Evolutionary conservation across 2,797 vertebrate genomes (phyloP), one percentile per base, ranked within the genome.

Genomic region (Pempheris klunzingeri): DNA sequence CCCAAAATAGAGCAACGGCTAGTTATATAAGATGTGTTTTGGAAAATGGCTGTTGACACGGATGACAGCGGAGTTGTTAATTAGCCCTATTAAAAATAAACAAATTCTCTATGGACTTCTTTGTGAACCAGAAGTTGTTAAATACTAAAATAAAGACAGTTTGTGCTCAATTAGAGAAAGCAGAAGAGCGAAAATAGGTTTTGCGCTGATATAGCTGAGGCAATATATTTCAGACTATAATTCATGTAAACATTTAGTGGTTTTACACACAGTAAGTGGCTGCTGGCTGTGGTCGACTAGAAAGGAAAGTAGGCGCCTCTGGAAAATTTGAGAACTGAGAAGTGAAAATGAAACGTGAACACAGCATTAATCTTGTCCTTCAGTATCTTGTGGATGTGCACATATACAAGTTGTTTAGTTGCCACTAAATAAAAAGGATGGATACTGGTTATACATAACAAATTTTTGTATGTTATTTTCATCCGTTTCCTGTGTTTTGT

Each of bases 271-370:
- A 22, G 32, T 38, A 3, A 50, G 22, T 43, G 26, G 24, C 22
- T 34, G 6, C 24, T 13, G 52, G 15, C 52, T 39, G 52, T 60
- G 26, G 5, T 14, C 17, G 30, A 30, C 32, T 47, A 22, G 13
- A 71, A 39, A 20, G 11, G n/a, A 77, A 77, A 30, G 47, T 50
- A 2, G 10, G 8, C 11, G 13, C 13, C 4, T 28, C 6, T 0
- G n/a, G 11, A 52, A 52, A 2, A 61, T 61, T 2, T 24, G 52
- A 50, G 52, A 84, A 60, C 52, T 22, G 13, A 74, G 59, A 74
- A 64, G 24, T 59, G 44, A 64, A 76, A 77, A 47, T 0, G 0
- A 60, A 50, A 43, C 9, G 26, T 6, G 30, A 32, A 39, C 30
- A 24, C 5, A 71, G 44, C 20, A n/a, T 28, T 5, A 32, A 39